phyloP scores from a whole-genome alignment of 92 coral and sea anemone genomes.

The Heliopora coerulea region DNA sequence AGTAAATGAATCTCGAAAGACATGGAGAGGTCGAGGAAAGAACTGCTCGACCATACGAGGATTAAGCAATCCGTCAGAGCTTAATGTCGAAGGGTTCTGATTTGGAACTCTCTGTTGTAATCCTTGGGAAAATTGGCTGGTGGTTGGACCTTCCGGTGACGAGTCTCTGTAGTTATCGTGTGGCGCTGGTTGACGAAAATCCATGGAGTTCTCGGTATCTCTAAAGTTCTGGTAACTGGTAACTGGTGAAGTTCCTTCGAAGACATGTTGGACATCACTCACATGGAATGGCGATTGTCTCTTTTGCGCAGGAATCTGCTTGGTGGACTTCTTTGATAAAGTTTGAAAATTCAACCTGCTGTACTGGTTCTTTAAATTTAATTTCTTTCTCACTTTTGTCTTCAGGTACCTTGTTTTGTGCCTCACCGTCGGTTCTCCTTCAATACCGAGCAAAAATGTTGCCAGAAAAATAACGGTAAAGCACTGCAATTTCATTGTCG shows the following conservation, averaged over 20 bases:
- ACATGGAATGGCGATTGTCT: conserved; percentile 3
- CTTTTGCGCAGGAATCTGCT: background rate
- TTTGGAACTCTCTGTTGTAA: background rate
- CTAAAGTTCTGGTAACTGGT: background rate
- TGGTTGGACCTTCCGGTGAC: conserved; percentile 47
- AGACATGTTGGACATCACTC: conserved; percentile 15
- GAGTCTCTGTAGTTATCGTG: conserved; percentile 14
- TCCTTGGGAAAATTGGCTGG: conserved; percentile 8
- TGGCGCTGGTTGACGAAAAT: background rate
- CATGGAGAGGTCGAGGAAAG: conserved; percentile 4
- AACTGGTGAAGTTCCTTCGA: background rate
- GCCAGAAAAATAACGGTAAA: background rate
- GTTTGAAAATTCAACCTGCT: background rate
- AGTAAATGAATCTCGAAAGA: too few species aligned
- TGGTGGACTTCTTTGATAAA: background rate
- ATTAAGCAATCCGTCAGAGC: background rate
- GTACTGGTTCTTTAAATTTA: background rate
- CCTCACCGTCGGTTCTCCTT: background rate
- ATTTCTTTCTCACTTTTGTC: background rate
- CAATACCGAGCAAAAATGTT: background rate
- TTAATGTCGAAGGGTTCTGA: background rate
- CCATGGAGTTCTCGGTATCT: background rate
- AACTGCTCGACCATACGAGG: conserved; percentile 14
- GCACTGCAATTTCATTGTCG: background rate
- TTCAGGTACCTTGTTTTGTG: background rate